Evolutionary conservation across 2,888 invertebrate species (phyloP), one percentile per base, ranked within the genome.

Genomic region (Calliopum simillimum): DNA sequence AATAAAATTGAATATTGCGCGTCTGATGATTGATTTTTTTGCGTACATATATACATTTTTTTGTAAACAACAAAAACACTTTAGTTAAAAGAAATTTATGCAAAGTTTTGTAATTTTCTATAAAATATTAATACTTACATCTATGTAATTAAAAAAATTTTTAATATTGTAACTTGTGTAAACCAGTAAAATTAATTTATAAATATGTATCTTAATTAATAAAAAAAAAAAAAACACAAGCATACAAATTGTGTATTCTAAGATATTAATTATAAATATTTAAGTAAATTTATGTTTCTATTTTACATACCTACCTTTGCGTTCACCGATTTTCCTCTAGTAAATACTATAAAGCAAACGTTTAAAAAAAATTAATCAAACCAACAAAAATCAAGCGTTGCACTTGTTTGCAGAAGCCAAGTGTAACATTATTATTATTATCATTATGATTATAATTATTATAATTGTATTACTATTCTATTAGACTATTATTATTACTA

Each of bases 71-170:
- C 8, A 8, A 8, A 33, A 33, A 33, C 8, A 33, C 33, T 33
- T 33, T 33, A 33, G 33, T 33, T 33, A 33, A 33, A 33, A 33
- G 33, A 33, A 33, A 33, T 33, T 33, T 33, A 6, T 33, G 33
- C 4, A 33, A 33, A 33, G 33, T 69, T 64, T 70, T 70, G 69
- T 65, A 70, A 70, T 65, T 65, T 70, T 70, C 58, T 65, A 55
- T 49, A 64, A 64, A 69, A 6, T 55, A 55, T 56, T n/a, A n/a
- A n/a, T n/a, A n/a, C n/a, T n/a, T n/a, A n/a, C n/a, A n/a, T n/a
- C 51, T 21, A 62, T 12, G 23, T 63, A 23, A 65, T 53, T 11
- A 64, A 64, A 41, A 53, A 25, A 53, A 64, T 41, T 56, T 19
- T 16, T 44, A 43, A 12, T 44, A 49, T 21, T 46, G 56, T 25